phyloP scores from a whole-genome alignment of 37 sponge, comb jelly and placozoan genomes.

The Halichondria panicea region DNA sequence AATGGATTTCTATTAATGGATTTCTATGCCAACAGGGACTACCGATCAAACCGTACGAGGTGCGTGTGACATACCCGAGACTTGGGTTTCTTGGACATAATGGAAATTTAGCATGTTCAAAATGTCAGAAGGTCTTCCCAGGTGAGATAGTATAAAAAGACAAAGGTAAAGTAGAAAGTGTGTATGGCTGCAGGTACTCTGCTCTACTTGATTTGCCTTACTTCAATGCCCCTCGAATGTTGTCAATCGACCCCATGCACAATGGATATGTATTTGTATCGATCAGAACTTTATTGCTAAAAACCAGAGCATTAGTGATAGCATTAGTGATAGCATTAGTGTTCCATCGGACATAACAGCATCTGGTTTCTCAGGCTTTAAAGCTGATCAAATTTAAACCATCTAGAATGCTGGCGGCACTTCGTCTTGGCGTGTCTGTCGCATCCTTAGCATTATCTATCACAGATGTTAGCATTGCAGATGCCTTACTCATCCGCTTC shows the following conservation, averaged over 20 bases:
- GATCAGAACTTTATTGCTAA: no score
- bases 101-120: constrained; percentile 10
- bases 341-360: no score
- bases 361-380: no score
- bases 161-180: neutral
- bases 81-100: neutral
- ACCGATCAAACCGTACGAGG: neutral
- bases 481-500: constrained; percentile 4
- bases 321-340: no score
- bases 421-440: constrained; percentile 18
- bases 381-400: no score
- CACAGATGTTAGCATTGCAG: neutral
- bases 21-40: no score
- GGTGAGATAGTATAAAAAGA: neutral
- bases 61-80: constrained; percentile 12
- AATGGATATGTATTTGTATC: neutral
- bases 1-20: no score
- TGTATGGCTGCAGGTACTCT: constrained; percentile 15
- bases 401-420: constrained; percentile 22
- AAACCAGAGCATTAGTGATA: no score
- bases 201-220: constrained; percentile 8
- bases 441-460: neutral
- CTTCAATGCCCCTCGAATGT: constrained; percentile 8
- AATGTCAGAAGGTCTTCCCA: constrained; percentile 16
- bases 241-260: constrained; percentile 8